These are phyloP conservation scores for Glomeris marginata DNA, from an alignment of 2,888 invertebrate species.

Conservation along the genomic window DNA sequence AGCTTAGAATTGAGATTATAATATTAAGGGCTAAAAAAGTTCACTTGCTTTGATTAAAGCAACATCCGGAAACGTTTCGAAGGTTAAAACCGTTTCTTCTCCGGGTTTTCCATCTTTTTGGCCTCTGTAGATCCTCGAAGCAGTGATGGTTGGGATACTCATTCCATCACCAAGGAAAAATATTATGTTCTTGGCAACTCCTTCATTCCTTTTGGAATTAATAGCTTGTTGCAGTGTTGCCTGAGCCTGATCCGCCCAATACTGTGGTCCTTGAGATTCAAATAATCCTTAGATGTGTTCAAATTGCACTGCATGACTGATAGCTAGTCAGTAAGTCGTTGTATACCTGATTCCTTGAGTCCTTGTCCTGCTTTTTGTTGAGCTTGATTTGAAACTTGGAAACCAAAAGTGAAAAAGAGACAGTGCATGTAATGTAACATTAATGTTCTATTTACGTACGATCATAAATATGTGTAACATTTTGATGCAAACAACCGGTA, in stretches of 20 bases:
- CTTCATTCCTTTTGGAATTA: slow-evolving; percentile 18
- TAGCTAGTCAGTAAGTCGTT: too few species aligned
- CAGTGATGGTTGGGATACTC: slow-evolving; percentile 65
- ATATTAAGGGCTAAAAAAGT: background rate
- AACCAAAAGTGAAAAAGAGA: too few species aligned
- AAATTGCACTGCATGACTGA: too few species aligned
- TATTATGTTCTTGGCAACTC: slow-evolving; percentile 48
- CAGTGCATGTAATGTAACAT: too few species aligned
- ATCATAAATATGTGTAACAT: too few species aligned
- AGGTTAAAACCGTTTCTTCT: slow-evolving; percentile 21
- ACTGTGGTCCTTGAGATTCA: background rate
- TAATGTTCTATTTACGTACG: too few species aligned
- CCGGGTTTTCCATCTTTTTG: slow-evolving; percentile 29
- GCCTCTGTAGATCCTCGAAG: slow-evolving; percentile 56
- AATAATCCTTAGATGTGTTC: too few species aligned
- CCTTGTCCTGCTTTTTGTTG: too few species aligned
- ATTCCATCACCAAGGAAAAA: slow-evolving; percentile 77
- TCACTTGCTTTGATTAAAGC: slow-evolving; percentile 22
- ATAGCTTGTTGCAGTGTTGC: background rate
- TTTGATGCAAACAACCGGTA: too few species aligned
- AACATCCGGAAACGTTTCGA: slow-evolving; percentile 23
- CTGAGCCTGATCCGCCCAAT: slow-evolving; percentile 5
- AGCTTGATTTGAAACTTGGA: too few species aligned
- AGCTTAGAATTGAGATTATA: too few species aligned
- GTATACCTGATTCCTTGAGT: too few species aligned